Percentiles rank a stretch among this genome's conserved stretches.
phyloP scores from a whole-genome alignment of 2,797 vertebrate genomes.

The Platyrinchus mystaceus region DNA sequence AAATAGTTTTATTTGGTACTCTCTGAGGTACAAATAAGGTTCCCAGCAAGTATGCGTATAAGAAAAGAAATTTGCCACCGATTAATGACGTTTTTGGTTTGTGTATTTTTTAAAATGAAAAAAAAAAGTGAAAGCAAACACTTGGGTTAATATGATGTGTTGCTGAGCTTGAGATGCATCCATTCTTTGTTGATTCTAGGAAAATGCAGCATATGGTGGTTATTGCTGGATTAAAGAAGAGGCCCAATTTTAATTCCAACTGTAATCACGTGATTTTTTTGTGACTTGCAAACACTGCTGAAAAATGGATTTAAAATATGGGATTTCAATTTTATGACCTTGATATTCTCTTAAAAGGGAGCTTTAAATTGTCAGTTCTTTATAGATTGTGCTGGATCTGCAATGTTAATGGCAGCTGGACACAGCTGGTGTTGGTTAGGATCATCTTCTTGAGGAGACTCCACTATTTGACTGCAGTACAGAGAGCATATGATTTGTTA shows the following conservation, averaged over 20 bases:
- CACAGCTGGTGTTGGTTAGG: slow-evolving; percentile 12
- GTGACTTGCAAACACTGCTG: background rate
- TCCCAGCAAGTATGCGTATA: background rate
- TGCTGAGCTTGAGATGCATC: background rate
- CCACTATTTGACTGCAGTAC: background rate
- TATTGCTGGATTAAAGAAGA: slow-evolving; percentile 42
- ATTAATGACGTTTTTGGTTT: background rate
- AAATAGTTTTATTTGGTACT: background rate
- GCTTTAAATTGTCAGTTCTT: slow-evolving; percentile 15
- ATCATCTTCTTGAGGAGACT: background rate
- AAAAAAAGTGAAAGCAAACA: background rate
- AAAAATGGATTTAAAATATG: slow-evolving; percentile 29
- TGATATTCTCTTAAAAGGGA: slow-evolving; percentile 19
- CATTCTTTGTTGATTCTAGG: background rate
- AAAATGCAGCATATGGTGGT: background rate
- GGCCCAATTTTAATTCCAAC: slow-evolving; percentile 10
- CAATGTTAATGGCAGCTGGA: background rate
- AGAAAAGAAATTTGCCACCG: background rate
- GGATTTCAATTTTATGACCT: slow-evolving; percentile 45
- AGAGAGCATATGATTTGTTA: background rate
- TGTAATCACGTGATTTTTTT: background rate
- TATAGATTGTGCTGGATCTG: background rate
- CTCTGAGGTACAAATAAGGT: background rate
- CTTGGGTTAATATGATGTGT: background rate
- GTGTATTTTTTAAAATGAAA: background rate